These are phyloP conservation scores for Tympanuchus pallidicinctus DNA, from an alignment of 2,113 vertebrate genomes.

Conservation along the genomic window DNA sequence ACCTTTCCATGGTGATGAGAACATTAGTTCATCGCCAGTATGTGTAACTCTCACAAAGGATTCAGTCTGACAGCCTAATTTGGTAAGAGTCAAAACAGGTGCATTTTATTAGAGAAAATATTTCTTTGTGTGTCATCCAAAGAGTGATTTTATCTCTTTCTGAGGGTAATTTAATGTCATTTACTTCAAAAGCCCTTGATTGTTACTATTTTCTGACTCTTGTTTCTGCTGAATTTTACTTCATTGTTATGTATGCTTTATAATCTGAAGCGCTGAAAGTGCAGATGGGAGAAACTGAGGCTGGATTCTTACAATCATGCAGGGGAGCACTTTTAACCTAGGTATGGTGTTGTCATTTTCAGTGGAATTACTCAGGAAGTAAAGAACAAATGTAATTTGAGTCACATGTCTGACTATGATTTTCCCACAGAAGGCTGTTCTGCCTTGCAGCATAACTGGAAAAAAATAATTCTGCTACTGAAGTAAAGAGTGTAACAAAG, in stretches of 20 bases:
- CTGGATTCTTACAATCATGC: background rate
- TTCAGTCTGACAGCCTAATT: background rate
- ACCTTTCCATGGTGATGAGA: background rate
- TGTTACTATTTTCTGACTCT: background rate
- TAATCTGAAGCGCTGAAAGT: background rate
- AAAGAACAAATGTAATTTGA: background rate
- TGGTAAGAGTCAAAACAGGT: background rate
- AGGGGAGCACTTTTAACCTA: background rate
- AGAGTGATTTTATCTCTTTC: background rate
- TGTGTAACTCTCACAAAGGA: background rate
- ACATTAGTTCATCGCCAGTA: conserved; percentile 9
- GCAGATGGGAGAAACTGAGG: background rate
- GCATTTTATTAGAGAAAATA: background rate
- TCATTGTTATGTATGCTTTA: background rate
- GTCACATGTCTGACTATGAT: background rate
- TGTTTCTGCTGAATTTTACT: background rate
- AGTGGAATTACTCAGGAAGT: background rate
- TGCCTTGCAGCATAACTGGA: background rate
- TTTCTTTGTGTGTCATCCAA: background rate
- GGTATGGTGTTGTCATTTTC: background rate
- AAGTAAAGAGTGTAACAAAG: background rate
- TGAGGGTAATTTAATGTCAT: background rate
- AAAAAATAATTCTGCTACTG: background rate
- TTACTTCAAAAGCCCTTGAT: background rate
- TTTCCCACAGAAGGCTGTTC: background rate